Percentiles rank a stretch among this genome's conserved stretches.
Evolutionary conservation across 2,797 vertebrate species (phyloP).

Genomic region (Pteronotus mesoamericanus): DNA sequence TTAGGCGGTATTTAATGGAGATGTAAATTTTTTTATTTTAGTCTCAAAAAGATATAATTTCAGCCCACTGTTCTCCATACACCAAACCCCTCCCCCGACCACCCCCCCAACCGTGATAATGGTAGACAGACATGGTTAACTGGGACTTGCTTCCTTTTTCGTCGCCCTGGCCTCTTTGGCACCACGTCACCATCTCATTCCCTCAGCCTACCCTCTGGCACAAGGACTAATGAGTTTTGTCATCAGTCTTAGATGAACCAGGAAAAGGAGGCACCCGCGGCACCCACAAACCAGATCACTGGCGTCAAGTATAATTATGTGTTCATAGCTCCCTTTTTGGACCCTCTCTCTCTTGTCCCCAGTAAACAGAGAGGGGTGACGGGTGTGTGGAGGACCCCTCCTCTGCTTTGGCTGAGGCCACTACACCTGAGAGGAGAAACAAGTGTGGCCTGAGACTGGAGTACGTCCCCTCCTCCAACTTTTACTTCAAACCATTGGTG

Average conservation of each 20-base stretch:
- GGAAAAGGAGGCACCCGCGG: neutral
- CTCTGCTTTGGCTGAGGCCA: neutral
- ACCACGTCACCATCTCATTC: neutral
- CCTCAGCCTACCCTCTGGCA: neutral
- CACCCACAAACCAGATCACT: neutral
- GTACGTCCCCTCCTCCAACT: neutral
- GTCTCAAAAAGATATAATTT: neutral
- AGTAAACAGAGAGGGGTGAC: neutral
- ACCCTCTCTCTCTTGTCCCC: neutral
- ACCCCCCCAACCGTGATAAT: neutral
- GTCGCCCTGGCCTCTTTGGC: neutral
- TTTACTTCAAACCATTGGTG: neutral
- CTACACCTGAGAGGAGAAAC: neutral
- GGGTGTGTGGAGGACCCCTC: neutral
- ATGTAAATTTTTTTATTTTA: neutral
- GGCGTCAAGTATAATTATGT: neutral
- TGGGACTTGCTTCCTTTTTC: neutral
- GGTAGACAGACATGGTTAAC: accelerated
- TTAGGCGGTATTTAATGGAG: neutral
- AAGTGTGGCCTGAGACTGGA: neutral
- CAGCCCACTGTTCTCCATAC: neutral
- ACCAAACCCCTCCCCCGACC: neutral
- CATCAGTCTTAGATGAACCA: neutral
- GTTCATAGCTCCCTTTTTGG: neutral
- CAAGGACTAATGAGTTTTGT: neutral